Percentiles rank a stretch among this genome's conserved stretches.
Evolutionary conservation across 2,797 vertebrate genomes (phyloP).

Genomic region (Pitangus sulphuratus): DNA sequence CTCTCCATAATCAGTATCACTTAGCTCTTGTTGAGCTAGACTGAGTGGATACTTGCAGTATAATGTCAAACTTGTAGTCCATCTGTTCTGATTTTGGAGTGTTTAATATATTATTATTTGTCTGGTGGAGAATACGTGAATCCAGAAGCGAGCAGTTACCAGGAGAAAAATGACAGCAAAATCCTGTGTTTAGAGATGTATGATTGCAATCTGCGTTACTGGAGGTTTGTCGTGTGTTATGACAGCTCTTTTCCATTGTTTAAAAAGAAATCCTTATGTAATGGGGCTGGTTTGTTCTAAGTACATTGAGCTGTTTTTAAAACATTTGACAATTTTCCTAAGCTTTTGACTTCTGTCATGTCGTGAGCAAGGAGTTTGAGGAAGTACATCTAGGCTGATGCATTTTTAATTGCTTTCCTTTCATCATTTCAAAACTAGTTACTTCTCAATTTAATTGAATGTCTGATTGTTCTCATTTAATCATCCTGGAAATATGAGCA

Average conservation of each 20-base stretch:
- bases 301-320: background rate
- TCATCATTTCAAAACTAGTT: background rate
- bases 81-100: background rate
- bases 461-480: background rate
- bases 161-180: background rate
- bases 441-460: background rate
- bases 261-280: background rate
- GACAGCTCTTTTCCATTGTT: background rate
- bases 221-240: background rate
- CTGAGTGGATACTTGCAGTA: background rate
- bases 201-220: background rate
- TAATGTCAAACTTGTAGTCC: background rate
- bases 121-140: background rate
- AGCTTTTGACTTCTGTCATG: background rate
- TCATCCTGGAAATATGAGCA: background rate
- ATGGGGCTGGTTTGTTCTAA: background rate
- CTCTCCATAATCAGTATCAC: background rate
- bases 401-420: constrained; percentile 33
- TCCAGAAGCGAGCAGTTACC: background rate
- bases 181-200: background rate
- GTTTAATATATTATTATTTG: background rate
- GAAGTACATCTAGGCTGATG: background rate
- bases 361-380: background rate
- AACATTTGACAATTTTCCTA: background rate
- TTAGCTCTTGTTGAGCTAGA: background rate